A percentile compares a stretch with the other conserved stretches of the same genome.
These are phyloP conservation scores for Cossypha caffra DNA, from an alignment of 2,797 vertebrate genomes.

Conservation along the genomic window DNA sequence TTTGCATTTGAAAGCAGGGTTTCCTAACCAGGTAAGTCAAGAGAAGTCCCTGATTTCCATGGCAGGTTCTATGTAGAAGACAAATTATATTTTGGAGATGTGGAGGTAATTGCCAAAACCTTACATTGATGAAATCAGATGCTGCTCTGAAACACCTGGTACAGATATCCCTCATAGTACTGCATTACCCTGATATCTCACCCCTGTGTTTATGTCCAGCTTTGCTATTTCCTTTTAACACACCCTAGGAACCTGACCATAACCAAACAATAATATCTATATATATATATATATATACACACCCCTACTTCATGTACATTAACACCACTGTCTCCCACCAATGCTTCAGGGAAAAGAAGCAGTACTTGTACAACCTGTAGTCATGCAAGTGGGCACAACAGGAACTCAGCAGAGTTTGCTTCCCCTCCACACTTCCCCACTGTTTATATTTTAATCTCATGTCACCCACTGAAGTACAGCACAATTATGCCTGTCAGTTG, in stretches of 20 bases:
- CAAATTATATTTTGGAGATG: not conserved
- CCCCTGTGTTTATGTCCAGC: not conserved
- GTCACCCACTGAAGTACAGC: not conserved
- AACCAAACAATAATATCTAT: not conserved
- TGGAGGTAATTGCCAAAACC: not conserved
- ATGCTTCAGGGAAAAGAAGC: not conserved
- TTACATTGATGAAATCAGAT: not conserved
- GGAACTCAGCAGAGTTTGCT: not conserved
- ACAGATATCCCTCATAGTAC: not conserved
- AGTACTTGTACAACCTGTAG: not conserved
- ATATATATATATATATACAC: fast-evolving
- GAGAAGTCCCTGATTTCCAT: not conserved
- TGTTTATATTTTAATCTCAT: not conserved
- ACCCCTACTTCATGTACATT: not conserved
- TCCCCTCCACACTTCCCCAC: not conserved
- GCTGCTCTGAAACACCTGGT: not conserved
- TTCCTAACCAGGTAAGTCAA: not conserved
- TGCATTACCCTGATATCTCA: not conserved
- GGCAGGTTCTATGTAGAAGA: not conserved
- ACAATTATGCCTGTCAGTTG: not conserved
- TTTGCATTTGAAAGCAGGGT: not conserved
- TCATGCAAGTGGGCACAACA: fast-evolving
- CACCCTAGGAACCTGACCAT: not conserved
- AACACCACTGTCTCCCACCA: not conserved
- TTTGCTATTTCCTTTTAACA: not conserved